Evolutionary conservation across 2,888 invertebrate genomes (phyloP), one percentile per base, ranked within the genome.

Genomic region (Pyrrhosoma nymphula): DNA sequence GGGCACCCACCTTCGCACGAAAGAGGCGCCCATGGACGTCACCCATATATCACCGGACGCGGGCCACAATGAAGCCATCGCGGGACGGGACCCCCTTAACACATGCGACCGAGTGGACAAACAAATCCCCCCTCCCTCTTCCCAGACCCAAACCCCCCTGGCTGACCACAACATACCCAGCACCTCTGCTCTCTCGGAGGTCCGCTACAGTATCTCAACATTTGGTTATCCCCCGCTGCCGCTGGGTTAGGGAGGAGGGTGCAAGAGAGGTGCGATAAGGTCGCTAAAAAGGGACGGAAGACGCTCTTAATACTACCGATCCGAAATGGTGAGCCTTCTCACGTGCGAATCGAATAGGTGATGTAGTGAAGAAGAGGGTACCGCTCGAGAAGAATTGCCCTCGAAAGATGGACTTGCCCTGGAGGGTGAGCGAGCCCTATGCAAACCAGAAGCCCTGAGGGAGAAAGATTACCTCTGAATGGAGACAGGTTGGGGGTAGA

Each of bases 221-320:
- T 82, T 82, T 82, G 35, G 30, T 35, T 82, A 82, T 2, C 2
- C 47, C 47, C 16, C 35, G 6, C 30, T 8, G 47, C 47, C 47
- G 2, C 47, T 47, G 47, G 47, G 8, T 47, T 8, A 8, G 47
- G 35, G 16, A 35, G 82, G 82, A 82, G 82, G 82, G 69, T 35
- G 60, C 30, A 60, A 60, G 20, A 3, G 20, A 60, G 56, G 16
- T 56, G 69, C 69, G 39, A 39, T 93, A 75, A 93, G 93, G 93
- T 63, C 56, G 56, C 20, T 16, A 2, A 88, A 14, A 88, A n/a
- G 55, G 47, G 63, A 60, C 63, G 60, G 20, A 47, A 91, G 63
- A 91, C 39, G 93, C 93, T 20, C 69, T 93, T 93, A 69, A 93
- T 75, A 93, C 47, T n/a, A 69, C 69, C 63, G 60, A 39, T 63